Percentiles rank a stretch among this genome's conserved stretches.
Conservation (phyloP, 1,140 invertebrate genomes). For the Ctenoplectra terminalis region DNA sequence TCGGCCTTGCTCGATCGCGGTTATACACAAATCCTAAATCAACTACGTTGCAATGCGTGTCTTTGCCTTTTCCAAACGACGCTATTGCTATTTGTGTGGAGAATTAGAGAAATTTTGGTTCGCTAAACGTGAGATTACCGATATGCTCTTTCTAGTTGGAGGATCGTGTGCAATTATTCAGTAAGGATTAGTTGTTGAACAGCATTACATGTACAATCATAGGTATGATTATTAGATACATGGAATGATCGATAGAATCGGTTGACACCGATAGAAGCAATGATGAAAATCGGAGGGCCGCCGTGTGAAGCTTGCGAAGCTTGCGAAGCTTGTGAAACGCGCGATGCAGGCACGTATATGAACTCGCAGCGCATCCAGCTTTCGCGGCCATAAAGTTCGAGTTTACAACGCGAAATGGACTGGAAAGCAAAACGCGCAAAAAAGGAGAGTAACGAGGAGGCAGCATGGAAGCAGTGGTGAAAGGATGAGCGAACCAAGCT, state of each 20-base stretch:
- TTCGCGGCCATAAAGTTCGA: slow-evolving; percentile 80
- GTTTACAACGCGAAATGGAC: slow-evolving; percentile 82
- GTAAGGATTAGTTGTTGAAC: too few relatives aligned
- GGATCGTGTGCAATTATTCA: too few relatives aligned
- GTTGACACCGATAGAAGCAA: not conserved
- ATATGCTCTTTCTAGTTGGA: too few relatives aligned
- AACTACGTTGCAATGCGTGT: slow-evolving; percentile 67
- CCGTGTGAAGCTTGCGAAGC: slow-evolving; percentile 43
- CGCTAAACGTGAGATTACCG: too few relatives aligned
- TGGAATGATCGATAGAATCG: not conserved
- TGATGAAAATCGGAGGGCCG: not conserved
- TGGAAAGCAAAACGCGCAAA: slow-evolving; percentile 77
- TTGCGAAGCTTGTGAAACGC: slow-evolving; percentile 1
- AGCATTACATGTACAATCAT: too few relatives aligned
- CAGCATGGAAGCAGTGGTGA: slow-evolving; percentile 55
- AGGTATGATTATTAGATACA: too few relatives aligned
- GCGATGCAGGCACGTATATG: slow-evolving; percentile 61
- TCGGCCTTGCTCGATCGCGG: slow-evolving; percentile 79
- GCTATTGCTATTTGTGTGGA: too few relatives aligned
- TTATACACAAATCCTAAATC: slow-evolving; percentile 81
- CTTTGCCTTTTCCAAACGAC: slow-evolving; percentile 65
- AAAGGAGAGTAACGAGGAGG: slow-evolving; percentile 69
- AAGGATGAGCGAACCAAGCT: slow-evolving; percentile 62
- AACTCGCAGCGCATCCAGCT: slow-evolving; percentile 72
- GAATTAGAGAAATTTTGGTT: too few relatives aligned